Conservation (phyloP, 2,797 vertebrate species). For the Masticophis lateralis region DNA sequence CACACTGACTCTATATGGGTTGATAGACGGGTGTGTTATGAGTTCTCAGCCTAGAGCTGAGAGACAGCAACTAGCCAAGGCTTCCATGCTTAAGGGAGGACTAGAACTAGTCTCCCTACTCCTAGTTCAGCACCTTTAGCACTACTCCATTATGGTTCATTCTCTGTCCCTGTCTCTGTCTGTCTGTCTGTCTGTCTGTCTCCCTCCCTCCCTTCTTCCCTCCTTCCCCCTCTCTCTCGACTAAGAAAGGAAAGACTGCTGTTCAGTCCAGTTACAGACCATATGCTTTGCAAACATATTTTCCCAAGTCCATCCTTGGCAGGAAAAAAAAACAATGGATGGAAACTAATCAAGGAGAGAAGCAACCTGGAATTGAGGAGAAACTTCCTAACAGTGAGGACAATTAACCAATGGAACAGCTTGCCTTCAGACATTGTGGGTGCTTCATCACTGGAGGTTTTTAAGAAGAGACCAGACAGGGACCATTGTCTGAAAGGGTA, state of each 20-base stretch:
- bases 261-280: neutral
- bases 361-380: too few species aligned
- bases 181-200: too few species aligned
- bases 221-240: neutral
- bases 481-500: too few species aligned
- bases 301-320: neutral
- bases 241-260: neutral
- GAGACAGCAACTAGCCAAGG: neutral
- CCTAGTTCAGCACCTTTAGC: neutral
- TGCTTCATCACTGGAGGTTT: too few species aligned
- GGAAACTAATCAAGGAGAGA: too few species aligned
- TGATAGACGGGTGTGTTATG: neutral
- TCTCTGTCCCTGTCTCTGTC: too few species aligned
- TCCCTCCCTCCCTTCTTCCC: accelerated
- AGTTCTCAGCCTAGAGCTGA: neutral
- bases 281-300: neutral
- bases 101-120: neutral
- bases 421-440: too few species aligned
- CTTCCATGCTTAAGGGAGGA: neutral
- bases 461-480: too few species aligned
- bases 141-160: too few species aligned
- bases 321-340: too few species aligned
- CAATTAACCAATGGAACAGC: too few species aligned
- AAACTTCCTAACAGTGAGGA: too few species aligned
- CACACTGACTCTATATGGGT: neutral